Percentiles rank a stretch among this genome's conserved stretches.
Conservation (phyloP, 2,888 invertebrate genomes). For the Parnassius smintheus region DNA sequence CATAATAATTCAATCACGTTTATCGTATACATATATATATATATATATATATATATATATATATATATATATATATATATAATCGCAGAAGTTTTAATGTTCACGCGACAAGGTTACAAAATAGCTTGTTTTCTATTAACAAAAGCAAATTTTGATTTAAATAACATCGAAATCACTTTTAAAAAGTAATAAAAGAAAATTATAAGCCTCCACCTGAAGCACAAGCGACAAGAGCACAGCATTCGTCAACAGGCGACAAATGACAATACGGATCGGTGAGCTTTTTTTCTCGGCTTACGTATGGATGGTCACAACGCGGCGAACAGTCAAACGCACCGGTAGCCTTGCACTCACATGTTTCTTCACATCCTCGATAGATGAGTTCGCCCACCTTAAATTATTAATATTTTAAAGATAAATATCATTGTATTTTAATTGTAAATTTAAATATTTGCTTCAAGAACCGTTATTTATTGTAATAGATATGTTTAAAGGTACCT, state of each 20-base stretch:
- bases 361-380: conserved; percentile 88
- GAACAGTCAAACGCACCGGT: conserved; percentile 86
- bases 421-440: neutral
- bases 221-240: conserved; percentile 87
- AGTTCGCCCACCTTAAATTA: conserved; percentile 83
- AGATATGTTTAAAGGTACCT: too few relatives aligned
- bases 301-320: conserved; percentile 86
- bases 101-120: too few relatives aligned
- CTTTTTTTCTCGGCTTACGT: conserved; percentile 84
- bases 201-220: conserved; percentile 76
- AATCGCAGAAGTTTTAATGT: too few relatives aligned
- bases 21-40: too few relatives aligned
- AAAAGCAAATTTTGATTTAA: too few relatives aligned
- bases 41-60: too few relatives aligned
- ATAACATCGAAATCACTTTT: too few relatives aligned
- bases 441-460: neutral
- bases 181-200: too few relatives aligned
- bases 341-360: conserved; percentile 85
- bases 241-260: conserved; percentile 85
- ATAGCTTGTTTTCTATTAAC: too few relatives aligned
- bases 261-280: conserved; percentile 86
- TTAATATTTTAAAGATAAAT: neutral
- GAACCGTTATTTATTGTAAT: too few relatives aligned
- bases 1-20: too few relatives aligned
- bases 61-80: too few relatives aligned